Conservation (phyloP, 2,113 vertebrate species). For the Hepsetus odoe region DNA sequence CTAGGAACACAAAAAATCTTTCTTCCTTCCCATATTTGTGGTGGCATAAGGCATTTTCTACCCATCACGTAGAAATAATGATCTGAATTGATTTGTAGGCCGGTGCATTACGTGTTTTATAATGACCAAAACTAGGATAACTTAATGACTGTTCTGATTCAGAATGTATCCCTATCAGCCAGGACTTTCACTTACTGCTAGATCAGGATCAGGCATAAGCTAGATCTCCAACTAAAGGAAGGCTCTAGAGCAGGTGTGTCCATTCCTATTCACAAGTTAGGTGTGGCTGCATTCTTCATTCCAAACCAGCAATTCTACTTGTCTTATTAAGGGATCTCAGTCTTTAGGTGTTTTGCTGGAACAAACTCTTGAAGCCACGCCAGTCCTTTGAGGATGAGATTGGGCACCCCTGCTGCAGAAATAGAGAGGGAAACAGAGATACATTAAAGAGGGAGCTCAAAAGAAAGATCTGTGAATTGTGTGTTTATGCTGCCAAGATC, state of each 20-base stretch:
- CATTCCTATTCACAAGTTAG: no score
- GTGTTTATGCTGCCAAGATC: neutral
- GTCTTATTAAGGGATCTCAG: neutral
- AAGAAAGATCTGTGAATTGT: neutral
- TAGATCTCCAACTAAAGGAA: neutral
- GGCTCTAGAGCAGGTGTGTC: no score
- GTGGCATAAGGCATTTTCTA: no score
- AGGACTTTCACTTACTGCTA: neutral
- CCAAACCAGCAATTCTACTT: neutral
- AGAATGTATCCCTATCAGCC: neutral
- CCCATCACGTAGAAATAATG: no score
- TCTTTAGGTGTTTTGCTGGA: neutral
- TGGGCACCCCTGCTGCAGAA: neutral
- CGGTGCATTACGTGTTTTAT: no score
- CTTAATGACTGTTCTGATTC: neutral
- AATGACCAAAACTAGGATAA: no score
- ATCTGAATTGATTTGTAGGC: no score
- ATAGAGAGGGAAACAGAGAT: neutral
- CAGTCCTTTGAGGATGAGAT: neutral
- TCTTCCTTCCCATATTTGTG: neutral
- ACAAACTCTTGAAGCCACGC: no score
- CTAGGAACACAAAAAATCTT: neutral
- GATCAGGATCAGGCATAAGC: neutral
- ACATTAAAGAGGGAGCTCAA: neutral
- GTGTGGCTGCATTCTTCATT: neutral